A percentile compares a stretch with the other conserved stretches of the same genome.
phyloP scores from a whole-genome alignment of 2,888 invertebrate species.

The Caenorhabditis sp. region DNA sequence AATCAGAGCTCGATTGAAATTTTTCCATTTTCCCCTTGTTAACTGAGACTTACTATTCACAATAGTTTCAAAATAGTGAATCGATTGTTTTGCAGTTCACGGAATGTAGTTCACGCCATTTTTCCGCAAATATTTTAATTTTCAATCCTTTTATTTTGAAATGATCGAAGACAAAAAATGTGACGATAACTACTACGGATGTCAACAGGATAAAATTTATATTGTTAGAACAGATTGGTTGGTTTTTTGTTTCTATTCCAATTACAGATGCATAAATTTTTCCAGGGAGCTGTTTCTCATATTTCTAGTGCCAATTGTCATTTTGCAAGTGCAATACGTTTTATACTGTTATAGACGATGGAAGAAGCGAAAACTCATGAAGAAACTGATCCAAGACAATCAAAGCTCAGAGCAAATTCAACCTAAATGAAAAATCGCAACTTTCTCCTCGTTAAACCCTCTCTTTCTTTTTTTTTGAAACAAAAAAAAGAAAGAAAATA shows the following conservation, averaged over 20 bases:
- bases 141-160: no score
- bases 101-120: no score
- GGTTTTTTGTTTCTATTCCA: not conserved
- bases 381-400: slow-evolving; percentile 19
- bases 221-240: not conserved
- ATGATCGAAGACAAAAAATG: no score
- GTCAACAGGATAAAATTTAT: not conserved
- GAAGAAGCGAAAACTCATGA: slow-evolving; percentile 7
- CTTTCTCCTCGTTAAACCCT: not conserved
- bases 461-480: not conserved
- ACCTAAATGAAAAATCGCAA: not conserved
- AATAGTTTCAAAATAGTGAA: no score
- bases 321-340: slow-evolving; percentile 17
- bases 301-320: slow-evolving; percentile 19
- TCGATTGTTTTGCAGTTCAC: not conserved
- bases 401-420: not conserved
- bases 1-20: not conserved
- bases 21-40: not conserved
- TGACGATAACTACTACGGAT: no score
- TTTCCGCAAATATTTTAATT: no score
- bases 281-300: slow-evolving; percentile 17
- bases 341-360: not conserved
- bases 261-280: not conserved
- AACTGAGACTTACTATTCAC: not conserved
- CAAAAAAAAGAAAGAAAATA: not conserved